A percentile compares a stretch with the other conserved stretches of the same genome.
These are phyloP conservation scores for Rhea pennata DNA, from an alignment of 2,113 vertebrate genomes.

Conservation along the genomic window DNA sequence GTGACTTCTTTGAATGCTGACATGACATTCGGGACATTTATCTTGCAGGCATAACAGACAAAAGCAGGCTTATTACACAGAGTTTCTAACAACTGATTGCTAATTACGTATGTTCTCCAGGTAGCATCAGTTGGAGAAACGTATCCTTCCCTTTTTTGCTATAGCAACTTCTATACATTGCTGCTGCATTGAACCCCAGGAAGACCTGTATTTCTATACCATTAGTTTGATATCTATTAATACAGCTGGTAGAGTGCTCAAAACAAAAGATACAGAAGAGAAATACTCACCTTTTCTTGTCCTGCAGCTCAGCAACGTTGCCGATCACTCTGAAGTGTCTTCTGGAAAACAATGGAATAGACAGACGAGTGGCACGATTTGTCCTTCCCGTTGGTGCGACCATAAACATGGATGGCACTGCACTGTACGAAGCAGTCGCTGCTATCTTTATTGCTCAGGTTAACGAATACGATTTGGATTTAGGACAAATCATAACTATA, in stretches of 20 bases:
- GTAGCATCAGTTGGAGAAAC: not conserved
- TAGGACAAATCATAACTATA: conserved; percentile 89
- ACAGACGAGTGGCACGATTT: conserved; percentile 86
- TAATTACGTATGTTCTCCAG: fast-evolving
- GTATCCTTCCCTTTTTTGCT: not conserved
- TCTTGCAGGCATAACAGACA: not conserved
- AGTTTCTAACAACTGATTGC: not conserved
- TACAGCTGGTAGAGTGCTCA: not conserved
- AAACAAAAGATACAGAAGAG: fast-evolving
- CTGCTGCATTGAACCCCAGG: not conserved
- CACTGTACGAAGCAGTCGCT: conserved; percentile 88
- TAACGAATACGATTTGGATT: conserved; percentile 87
- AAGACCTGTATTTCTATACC: not conserved
- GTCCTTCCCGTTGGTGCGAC: conserved; percentile 89
- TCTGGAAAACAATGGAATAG: conserved; percentile 87
- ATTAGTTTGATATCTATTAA: fast-evolving
- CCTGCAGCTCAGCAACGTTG: conserved; percentile 86
- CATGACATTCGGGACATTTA: not conserved
- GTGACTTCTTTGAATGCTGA: not conserved
- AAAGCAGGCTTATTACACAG: not conserved
- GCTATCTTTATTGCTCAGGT: conserved; percentile 92
- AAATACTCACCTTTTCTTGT: not conserved
- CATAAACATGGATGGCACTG: conserved; percentile 91
- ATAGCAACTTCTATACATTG: fast-evolving
- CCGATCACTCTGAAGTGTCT: conserved; percentile 93